Percentiles rank a stretch among this genome's conserved stretches.
Conservation (phyloP, 1,140 invertebrate genomes). For the Teleopsis dalmanni region DNA sequence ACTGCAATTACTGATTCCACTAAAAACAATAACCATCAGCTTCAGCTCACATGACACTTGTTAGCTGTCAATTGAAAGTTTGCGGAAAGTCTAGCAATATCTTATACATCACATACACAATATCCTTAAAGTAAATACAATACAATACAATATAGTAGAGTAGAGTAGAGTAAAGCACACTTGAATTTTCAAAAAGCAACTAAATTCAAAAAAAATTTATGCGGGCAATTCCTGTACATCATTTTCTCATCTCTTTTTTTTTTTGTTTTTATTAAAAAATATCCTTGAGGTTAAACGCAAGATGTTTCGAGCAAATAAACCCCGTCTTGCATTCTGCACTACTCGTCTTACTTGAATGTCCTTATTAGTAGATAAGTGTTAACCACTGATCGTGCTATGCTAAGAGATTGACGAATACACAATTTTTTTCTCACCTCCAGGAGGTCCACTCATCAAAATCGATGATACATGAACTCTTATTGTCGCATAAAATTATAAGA, state of each 20-base stretch:
- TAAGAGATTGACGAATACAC: not conserved
- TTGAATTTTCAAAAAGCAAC: not conserved
- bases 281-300: conserved; percentile 43
- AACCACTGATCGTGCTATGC: no score
- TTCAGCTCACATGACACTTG: conserved; percentile 36
- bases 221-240: conserved; percentile 34
- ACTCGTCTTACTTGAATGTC: no score
- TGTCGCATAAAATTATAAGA: conserved; percentile 2
- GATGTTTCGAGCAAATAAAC: no score
- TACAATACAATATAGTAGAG: not conserved
- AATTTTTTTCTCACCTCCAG: conserved; percentile 17
- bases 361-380: conserved; percentile 9
- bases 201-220: no score
- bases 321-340: no score
- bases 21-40: conserved; percentile 6
- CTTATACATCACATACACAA: no score
- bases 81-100: no score
- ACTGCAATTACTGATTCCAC: conserved; percentile 12
- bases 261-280: no score
- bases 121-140: no score
- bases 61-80: conserved; percentile 29
- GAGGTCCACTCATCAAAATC: conserved; percentile 16
- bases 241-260: not conserved
- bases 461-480: conserved; percentile 10
- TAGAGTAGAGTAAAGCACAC: not conserved